Percentiles rank a stretch among this genome's conserved stretches.
phyloP scores from a whole-genome alignment of 2,113 vertebrate species.

The Otis tarda region DNA sequence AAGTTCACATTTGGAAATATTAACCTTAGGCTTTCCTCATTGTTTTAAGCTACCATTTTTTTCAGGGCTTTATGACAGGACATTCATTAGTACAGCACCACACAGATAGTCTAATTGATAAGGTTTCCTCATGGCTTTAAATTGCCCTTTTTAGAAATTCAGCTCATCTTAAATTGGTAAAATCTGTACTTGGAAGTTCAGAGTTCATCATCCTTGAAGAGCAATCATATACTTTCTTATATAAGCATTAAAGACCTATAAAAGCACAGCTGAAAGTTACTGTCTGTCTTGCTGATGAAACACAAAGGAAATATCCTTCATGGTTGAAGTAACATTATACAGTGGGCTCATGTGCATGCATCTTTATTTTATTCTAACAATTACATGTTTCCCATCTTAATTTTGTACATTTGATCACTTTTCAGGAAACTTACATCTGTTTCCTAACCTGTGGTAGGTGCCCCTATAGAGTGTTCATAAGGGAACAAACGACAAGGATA shows the following conservation, averaged over 20 bases:
- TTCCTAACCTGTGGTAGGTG: background rate
- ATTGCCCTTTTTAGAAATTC: background rate
- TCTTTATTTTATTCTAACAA: background rate
- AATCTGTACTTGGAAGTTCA: background rate
- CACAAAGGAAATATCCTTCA: background rate
- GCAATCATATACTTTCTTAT: background rate
- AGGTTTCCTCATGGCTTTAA: background rate
- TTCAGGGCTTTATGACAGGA: background rate
- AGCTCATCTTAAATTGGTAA: background rate
- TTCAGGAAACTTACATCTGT: background rate
- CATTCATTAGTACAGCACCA: background rate
- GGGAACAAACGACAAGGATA: background rate
- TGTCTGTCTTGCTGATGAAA: background rate
- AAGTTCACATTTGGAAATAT: background rate
- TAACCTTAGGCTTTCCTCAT: background rate
- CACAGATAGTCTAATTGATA: background rate
- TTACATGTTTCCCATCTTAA: background rate
- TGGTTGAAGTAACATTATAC: background rate
- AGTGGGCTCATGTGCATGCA: accelerated
- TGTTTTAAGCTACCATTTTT: background rate
- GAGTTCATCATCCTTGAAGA: conserved; percentile 45
- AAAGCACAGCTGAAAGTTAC: background rate
- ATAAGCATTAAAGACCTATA: background rate
- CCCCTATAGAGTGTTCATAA: background rate
- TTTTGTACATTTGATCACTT: background rate